Evolutionary conservation across 2,797 vertebrate genomes (phyloP).

Genomic region (Pseudomugil gertrudae): DNA sequence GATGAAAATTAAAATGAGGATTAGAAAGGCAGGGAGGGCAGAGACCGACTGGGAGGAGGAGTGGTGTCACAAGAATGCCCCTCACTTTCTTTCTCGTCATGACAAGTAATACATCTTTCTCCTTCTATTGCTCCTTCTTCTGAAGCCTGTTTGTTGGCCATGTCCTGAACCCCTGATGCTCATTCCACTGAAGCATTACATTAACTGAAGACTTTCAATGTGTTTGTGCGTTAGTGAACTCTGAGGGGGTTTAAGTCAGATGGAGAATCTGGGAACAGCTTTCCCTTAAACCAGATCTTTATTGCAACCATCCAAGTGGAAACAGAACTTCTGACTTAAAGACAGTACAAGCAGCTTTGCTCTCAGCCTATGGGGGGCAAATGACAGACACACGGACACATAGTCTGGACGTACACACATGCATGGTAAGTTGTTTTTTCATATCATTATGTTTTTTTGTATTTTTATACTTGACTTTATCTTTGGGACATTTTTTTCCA

Average conservation of each 20-base stretch:
- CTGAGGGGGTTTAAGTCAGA: constrained; percentile 55
- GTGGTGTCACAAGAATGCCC: constrained; percentile 48
- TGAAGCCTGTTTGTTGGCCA: constrained; percentile 60
- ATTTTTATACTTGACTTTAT: constrained; percentile 1
- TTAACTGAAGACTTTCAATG: constrained; percentile 53
- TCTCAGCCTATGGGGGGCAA: constrained; percentile 40
- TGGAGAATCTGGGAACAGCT: constrained; percentile 54
- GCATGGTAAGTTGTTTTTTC: constrained; percentile 14
- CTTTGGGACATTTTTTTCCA: not conserved
- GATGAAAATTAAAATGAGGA: constrained; percentile 71
- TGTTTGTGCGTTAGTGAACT: constrained; percentile 27
- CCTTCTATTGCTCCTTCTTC: constrained; percentile 7
- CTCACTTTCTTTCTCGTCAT: constrained; percentile 51
- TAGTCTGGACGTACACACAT: constrained; percentile 38
- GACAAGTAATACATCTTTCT: constrained; percentile 50
- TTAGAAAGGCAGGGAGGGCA: constrained; percentile 50
- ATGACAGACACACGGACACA: constrained; percentile 20
- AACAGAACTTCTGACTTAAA: constrained; percentile 55
- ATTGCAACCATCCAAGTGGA: constrained; percentile 60
- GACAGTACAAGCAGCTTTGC: constrained; percentile 50
- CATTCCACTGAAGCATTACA: constrained; percentile 67
- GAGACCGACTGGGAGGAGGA: constrained; percentile 36
- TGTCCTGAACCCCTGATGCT: constrained; percentile 56
- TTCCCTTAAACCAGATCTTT: constrained; percentile 67
- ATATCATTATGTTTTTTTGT: constrained; percentile 11